These are phyloP conservation scores for Malurus leucopterus DNA, from an alignment of 2,797 vertebrate species.

Conservation along the genomic window DNA sequence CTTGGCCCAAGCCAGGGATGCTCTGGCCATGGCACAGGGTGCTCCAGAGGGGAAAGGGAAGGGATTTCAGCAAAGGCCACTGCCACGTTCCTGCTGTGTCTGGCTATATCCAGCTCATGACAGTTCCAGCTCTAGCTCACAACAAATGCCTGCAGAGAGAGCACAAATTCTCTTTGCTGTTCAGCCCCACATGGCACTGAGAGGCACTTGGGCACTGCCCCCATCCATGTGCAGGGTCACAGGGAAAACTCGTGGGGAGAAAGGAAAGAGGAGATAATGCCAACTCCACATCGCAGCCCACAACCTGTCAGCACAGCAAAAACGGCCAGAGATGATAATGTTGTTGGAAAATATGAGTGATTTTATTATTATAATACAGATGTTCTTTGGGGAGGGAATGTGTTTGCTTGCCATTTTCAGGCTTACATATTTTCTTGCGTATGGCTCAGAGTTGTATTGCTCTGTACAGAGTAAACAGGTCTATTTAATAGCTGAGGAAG, in stretches of 20 bases:
- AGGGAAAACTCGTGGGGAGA: background rate
- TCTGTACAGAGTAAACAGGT: background rate
- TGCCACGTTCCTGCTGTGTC: background rate
- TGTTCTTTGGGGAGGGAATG: background rate
- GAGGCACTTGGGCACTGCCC: background rate
- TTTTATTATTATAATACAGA: background rate
- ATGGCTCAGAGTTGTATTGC: background rate
- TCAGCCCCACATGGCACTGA: background rate
- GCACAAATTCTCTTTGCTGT: background rate
- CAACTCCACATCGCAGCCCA: background rate
- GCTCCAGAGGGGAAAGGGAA: background rate
- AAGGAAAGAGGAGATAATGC: background rate
- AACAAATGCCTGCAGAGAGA: background rate
- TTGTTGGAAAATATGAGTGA: background rate
- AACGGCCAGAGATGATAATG: background rate
- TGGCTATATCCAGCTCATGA: background rate
- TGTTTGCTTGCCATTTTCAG: background rate
- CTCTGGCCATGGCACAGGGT: rapidly evolving
- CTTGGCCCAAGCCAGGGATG: background rate
- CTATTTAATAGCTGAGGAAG: background rate
- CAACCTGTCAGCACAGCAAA: background rate
- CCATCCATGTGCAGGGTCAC: background rate
- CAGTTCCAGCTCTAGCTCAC: rapidly evolving
- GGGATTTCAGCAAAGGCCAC: background rate
- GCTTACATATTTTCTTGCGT: background rate